Percentiles rank a stretch among this genome's conserved stretches.
phyloP scores from a whole-genome alignment of 2,888 invertebrate species.

The Polylopha cassiicola region DNA sequence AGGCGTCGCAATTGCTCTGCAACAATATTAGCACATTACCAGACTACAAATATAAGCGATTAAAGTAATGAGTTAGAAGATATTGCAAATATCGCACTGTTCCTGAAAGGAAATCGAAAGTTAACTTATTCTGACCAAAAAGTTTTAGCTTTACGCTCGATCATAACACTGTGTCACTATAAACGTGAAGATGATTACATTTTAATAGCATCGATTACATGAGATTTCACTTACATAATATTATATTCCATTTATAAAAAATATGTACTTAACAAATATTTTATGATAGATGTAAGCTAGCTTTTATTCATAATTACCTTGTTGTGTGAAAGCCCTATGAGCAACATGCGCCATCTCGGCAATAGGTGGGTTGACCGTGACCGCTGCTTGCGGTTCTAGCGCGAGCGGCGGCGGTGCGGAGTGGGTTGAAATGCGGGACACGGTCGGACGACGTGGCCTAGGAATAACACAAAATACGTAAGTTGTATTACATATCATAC shows the following conservation, averaged over 20 bases:
- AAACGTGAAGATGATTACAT: too few relatives aligned
- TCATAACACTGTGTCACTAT: too few relatives aligned
- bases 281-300: too few relatives aligned
- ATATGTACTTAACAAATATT: too few relatives aligned
- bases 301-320: conserved; percentile 41
- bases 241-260: too few relatives aligned
- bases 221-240: too few relatives aligned
- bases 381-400: conserved; percentile 36
- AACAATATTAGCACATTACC: background rate
- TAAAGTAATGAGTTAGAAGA: background rate
- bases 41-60: background rate
- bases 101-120: background rate
- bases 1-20: conserved; percentile 62
- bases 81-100: background rate
- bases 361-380: conserved; percentile 31
- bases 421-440: conserved; percentile 51
- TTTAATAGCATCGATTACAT: too few relatives aligned
- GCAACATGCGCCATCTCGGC: conserved; percentile 28
- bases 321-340: conserved; percentile 37
- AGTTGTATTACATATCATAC: background rate
- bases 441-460: conserved; percentile 45
- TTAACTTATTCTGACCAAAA: too few relatives aligned
- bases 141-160: too few relatives aligned
- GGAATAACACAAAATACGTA: background rate
- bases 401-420: conserved; percentile 26